Evolutionary conservation across 2,797 vertebrate species (phyloP), one percentile per base, ranked within the genome.

Genomic region (Darevskia nairensis): DNA sequence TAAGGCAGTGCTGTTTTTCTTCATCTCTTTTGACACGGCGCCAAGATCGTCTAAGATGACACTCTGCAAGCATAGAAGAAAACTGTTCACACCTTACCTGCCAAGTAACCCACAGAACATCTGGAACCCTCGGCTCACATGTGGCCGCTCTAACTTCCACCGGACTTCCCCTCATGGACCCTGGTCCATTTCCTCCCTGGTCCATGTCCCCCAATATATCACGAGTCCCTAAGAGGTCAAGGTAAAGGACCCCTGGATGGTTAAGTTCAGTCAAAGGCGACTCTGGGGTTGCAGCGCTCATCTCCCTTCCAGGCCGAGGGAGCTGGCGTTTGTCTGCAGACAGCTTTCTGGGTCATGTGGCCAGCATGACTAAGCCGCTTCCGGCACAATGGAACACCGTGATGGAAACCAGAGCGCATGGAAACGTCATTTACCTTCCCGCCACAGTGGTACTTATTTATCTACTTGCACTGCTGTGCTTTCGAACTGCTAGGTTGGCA

Each of bases 1-100:
- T 91, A 99, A 96, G 19, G 94, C 96, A 69, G 95, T 77, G 74
- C 98, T 98, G 89, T 97, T 97, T 91, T 97, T 97, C 95, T 93
- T 97, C 90, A 98, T 93, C 1, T 92, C 88, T 2, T 89, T 94
- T 0, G 98, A 98, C 13, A 81, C 35, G 23, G 92, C 82, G 0
- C 94, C 93, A 0, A 99, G 97, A 61, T 98, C 90, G 92, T 95
- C 96, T 15, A 93, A 90, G 8, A 97, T 90, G 69, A 98, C 95
- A 5, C 71, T 96, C 98, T 99, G 90, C 23, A 91, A 87, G 91
- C 21, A 90, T 0, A 85, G 81, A 89, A 78, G 82, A 44, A 1
- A 21, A 27, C 1, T 3, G 0, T 0, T 7, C 0, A 4, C 0
- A 1, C 0, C 0, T 46, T 89, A 41, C 32, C 29, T 78, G 15